Base-by-base conservation (phyloP, 2,888 invertebrate genomes). In the Cantharis lateralis region DNA sequence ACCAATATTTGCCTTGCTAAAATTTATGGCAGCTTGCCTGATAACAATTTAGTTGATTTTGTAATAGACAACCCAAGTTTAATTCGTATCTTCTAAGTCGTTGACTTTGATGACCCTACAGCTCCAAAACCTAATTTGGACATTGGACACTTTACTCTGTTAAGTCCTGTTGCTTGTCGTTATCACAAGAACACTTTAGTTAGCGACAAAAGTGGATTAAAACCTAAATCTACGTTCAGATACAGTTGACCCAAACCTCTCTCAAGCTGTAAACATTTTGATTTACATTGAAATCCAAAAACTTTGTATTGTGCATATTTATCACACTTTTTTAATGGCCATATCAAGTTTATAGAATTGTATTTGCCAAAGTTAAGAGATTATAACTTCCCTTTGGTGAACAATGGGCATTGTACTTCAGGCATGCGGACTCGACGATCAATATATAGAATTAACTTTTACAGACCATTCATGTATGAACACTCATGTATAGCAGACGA, bases 1-100 rank as follows among this genome's bases (percentile, higher is more conserved):
- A 72, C 72, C 72, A 72, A 72, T 72, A 72, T 72, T 72, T 72
- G 72, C 72, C 72, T 72, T 72, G 72, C 72, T 72, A 72, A 72
- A 72, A 72, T 72, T 72, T 72, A 72, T 72, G 20, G 72, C 72
- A 72, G 72, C 72, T 72, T 72, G 72, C 72, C 66, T 68, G 72
- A 72, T 72, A 64, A 64, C 28, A 64, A 66, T 68, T 72, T 64
- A 66, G 71, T 62, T 63, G 71, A 72, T 64, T 64, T 72, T 66
- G 64, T 66, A 72, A 72, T 72, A 72, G 72, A 26, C 72, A 26
- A 28, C 68, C 72, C 66, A 72, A 72, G 72, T 66, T 32, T 61
- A 72, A 32, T 72, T 72, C 72, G 66, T 24, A 66, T 72, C 68
- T 32, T 66, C 28, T 72, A 68, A 72, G 72, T 66, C 61, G 72